Conservation (phyloP, 2,113 vertebrate genomes). For the Gymnarchus niloticus region DNA sequence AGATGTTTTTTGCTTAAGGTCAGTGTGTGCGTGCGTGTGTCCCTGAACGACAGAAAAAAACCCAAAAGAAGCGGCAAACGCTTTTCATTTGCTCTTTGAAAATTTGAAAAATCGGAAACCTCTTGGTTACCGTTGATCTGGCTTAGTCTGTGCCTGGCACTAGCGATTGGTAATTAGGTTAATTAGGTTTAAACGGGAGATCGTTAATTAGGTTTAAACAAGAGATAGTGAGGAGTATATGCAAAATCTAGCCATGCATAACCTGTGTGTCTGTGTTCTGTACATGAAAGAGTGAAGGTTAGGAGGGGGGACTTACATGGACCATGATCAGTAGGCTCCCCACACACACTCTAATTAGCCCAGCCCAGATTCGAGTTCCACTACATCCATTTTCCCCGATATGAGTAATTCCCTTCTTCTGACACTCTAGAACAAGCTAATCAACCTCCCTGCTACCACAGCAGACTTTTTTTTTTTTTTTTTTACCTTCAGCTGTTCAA, state of each 20-base stretch:
- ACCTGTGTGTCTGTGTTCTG: constrained; percentile 9
- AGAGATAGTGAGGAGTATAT: no score
- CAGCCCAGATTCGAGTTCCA: constrained; percentile 53
- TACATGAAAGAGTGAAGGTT: constrained; percentile 8
- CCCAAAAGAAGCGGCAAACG: no score
- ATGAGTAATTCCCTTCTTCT: constrained; percentile 55
- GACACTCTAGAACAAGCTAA: constrained; percentile 59
- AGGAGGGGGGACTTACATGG: neutral
- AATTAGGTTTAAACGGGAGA: no score
- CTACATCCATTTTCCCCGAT: constrained; percentile 55
- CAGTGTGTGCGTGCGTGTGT: constrained; percentile 54
- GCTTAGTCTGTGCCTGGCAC: no score
- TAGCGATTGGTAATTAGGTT: no score
- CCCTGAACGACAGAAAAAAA: no score
- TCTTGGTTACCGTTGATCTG: no score
- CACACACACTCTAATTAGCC: constrained; percentile 72
- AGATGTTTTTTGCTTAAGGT: constrained; percentile 57
- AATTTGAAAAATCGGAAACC: no score
- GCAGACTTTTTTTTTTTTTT: neutral
- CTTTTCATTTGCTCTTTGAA: no score
- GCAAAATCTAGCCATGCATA: no score
- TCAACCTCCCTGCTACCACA: constrained; percentile 56
- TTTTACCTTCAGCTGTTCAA: neutral
- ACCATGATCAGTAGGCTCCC: constrained; percentile 6
- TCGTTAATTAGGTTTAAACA: no score